These are phyloP conservation scores for Tenthredo amoena DNA, from an alignment of 2,888 invertebrate genomes.

Conservation along the genomic window DNA sequence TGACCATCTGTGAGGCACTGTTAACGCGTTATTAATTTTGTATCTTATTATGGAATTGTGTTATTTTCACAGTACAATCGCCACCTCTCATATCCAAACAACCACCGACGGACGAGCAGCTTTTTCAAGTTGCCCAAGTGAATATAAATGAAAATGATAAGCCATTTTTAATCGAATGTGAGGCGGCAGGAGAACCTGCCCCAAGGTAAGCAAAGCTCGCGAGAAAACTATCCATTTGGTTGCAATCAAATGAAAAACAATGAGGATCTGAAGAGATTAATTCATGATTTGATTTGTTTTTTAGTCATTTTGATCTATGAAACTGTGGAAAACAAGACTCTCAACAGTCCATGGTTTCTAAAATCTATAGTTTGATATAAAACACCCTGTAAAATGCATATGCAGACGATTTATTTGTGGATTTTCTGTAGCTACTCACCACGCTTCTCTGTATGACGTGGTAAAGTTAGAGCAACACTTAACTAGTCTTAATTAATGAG, in stretches of 20 bases:
- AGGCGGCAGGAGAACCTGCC: conserved; percentile 96
- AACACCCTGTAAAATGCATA: not conserved
- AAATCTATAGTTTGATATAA: not conserved
- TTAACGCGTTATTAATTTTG: not conserved
- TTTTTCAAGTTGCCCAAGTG: conserved; percentile 91
- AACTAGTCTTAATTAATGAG: conserved; percentile 76
- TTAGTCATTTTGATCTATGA: not conserved
- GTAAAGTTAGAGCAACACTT: conserved; percentile 52
- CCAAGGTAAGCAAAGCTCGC: conserved; percentile 86
- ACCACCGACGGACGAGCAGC: conserved; percentile 93
- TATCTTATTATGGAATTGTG: conserved; percentile 20
- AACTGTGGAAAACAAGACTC: not conserved
- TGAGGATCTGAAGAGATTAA: not conserved
- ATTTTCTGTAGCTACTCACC: conserved; percentile 30
- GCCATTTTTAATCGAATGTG: conserved; percentile 97
- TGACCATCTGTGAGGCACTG: not conserved
- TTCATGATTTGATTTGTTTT: not conserved
- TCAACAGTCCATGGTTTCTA: not conserved
- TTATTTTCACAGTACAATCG: conserved; percentile 85
- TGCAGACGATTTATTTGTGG: conserved; percentile 22
- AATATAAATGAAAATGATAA: conserved; percentile 93
- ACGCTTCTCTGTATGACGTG: conserved; percentile 15
- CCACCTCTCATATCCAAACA: conserved; percentile 96
- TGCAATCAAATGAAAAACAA: not conserved
- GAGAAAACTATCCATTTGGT: not conserved